A percentile compares a stretch with the other conserved stretches of the same genome.
These are phyloP conservation scores for crab-eating macaque (Macaca fascicularis) DNA, from an alignment of 2,113 vertebrate species.

Conservation along the genomic window T2T-MFA8v1.1 NC_088381.1:55735501-55736000, in stretches of 20 bases:
- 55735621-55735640: neutral
- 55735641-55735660: neutral
- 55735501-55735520: neutral
- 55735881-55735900: too few relatives aligned
- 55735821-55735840: too few relatives aligned
- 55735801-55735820: too few relatives aligned
- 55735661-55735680: neutral
- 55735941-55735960: too few relatives aligned
- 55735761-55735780: neutral
- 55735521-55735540: neutral
- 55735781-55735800: too few relatives aligned
- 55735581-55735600: neutral
- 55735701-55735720: neutral
- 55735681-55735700: neutral
- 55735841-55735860: too few relatives aligned
- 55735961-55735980: too few relatives aligned
- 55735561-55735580: neutral
- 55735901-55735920: too few relatives aligned
- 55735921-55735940: too few relatives aligned
- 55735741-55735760: neutral
- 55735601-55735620: neutral
- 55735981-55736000: too few relatives aligned
- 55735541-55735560: neutral
- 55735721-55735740: neutral
- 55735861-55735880: too few relatives aligned